phyloP scores from a whole-genome alignment of 2,888 invertebrate species.

The Nomada goodeniana region DNA sequence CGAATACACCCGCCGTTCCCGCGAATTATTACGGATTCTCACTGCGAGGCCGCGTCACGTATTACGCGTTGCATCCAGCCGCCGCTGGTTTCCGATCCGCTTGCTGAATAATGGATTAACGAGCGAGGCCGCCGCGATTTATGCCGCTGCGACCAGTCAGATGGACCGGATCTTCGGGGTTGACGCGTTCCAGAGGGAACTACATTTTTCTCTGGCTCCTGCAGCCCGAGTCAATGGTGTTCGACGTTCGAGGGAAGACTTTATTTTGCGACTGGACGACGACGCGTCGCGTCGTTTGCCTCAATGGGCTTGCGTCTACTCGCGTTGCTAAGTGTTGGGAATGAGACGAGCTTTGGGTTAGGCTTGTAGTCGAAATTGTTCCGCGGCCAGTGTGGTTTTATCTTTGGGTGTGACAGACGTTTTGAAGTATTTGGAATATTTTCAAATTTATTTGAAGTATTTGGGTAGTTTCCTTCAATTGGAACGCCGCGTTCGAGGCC shows the following conservation, averaged over 20 bases:
- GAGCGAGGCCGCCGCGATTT: constrained; percentile 28
- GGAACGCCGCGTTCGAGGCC: too few relatives aligned
- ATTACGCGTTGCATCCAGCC: constrained; percentile 1
- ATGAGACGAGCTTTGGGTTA: too few relatives aligned
- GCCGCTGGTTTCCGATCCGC: constrained; percentile 35
- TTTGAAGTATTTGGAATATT: too few relatives aligned
- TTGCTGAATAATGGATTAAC: constrained; percentile 53
- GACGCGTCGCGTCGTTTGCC: neutral
- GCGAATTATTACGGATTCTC: constrained; percentile 51
- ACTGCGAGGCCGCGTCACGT: constrained; percentile 23
- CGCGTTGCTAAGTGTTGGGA: too few relatives aligned
- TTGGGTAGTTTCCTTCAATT: too few relatives aligned
- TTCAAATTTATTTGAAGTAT: too few relatives aligned
- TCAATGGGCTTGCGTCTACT: too few relatives aligned
- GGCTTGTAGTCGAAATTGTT: too few relatives aligned
- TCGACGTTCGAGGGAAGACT: constrained; percentile 1
- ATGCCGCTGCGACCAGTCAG: constrained; percentile 31
- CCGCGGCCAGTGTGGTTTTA: too few relatives aligned
- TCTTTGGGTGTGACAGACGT: too few relatives aligned
- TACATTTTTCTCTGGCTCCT: neutral
- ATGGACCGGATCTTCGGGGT: constrained; percentile 19
- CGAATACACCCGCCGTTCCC: constrained; percentile 38
- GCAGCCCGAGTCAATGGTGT: neutral
- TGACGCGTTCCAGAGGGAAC: neutral
- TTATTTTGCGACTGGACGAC: neutral